phyloP scores from a whole-genome alignment of 2,113 vertebrate genomes.

The Dicrurus megarhynchus region DNA sequence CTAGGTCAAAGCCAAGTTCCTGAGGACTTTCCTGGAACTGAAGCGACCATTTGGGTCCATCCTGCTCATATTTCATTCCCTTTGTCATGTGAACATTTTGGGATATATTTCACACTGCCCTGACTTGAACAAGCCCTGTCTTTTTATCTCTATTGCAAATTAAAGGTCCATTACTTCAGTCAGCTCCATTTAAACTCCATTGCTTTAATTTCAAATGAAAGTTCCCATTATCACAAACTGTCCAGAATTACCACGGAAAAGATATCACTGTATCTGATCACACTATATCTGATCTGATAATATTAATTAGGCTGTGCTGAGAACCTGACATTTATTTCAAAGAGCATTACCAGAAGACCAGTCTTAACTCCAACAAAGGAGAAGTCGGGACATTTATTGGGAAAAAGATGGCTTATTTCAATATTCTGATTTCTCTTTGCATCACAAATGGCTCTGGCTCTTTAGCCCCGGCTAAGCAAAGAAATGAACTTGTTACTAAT shows the following conservation, averaged over 20 bases:
- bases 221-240: not conserved
- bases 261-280: not conserved
- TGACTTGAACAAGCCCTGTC: not conserved
- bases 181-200: not conserved
- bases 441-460: not conserved
- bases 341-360: not conserved
- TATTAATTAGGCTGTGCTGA: not conserved
- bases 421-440: not conserved
- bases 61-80: not conserved
- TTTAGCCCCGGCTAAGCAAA: not conserved
- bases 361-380: not conserved
- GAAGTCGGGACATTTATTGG: not conserved
- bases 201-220: not conserved
- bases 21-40: conserved; percentile 2
- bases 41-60: not conserved
- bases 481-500: not conserved
- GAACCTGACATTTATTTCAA: not conserved
- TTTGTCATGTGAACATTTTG: not conserved
- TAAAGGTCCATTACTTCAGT: not conserved
- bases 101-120: not conserved
- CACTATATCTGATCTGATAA: not conserved
- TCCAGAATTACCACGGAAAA: not conserved
- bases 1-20: conserved; percentile 10
- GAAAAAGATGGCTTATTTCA: not conserved
- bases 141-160: not conserved